A percentile compares a stretch with the other conserved stretches of the same genome.
Conservation (phyloP, 92 coral and sea anemone species). For the Nematostella vectensis region DNA sequence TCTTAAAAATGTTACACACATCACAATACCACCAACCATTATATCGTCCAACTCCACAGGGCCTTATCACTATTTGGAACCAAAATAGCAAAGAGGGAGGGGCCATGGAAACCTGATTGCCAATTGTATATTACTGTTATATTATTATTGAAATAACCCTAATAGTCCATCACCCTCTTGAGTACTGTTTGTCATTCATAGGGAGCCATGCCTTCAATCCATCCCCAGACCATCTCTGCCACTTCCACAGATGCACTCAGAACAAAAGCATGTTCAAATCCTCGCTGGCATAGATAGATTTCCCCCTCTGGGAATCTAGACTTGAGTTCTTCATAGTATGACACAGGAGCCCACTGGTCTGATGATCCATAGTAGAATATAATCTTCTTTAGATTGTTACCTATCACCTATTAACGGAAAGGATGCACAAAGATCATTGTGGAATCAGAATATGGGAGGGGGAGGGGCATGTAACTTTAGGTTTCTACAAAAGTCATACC, state of each 20-base stretch:
- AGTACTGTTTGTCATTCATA: not conserved
- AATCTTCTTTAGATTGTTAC: conserved; percentile 53
- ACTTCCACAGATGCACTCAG: conserved; percentile 73
- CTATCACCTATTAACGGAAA: conserved; percentile 39
- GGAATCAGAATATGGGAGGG: too few relatives aligned
- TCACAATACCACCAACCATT: too few relatives aligned
- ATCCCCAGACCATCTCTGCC: conserved; percentile 66
- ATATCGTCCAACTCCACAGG: too few relatives aligned
- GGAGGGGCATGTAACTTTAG: too few relatives aligned
- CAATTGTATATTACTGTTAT: too few relatives aligned
- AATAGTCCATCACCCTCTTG: not conserved
- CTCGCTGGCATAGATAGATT: conserved; percentile 71
- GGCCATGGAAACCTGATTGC: too few relatives aligned
- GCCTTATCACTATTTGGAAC: too few relatives aligned
- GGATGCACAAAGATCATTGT: too few relatives aligned
- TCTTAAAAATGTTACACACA: too few relatives aligned
- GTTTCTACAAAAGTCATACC: too few relatives aligned
- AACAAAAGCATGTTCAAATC: conserved; percentile 85
- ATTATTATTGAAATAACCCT: too few relatives aligned
- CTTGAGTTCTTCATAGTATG: conserved; percentile 69
- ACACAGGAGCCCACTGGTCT: conserved; percentile 88
- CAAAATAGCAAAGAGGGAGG: too few relatives aligned
- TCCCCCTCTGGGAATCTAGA: conserved; percentile 77
- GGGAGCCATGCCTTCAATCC: conserved; percentile 40
- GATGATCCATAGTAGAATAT: conserved; percentile 87